Evolutionary conservation across 2,113 vertebrate species (phyloP), one percentile per base, ranked within the genome.

Genomic region (Leptobrachium ailaonicum): DNA sequence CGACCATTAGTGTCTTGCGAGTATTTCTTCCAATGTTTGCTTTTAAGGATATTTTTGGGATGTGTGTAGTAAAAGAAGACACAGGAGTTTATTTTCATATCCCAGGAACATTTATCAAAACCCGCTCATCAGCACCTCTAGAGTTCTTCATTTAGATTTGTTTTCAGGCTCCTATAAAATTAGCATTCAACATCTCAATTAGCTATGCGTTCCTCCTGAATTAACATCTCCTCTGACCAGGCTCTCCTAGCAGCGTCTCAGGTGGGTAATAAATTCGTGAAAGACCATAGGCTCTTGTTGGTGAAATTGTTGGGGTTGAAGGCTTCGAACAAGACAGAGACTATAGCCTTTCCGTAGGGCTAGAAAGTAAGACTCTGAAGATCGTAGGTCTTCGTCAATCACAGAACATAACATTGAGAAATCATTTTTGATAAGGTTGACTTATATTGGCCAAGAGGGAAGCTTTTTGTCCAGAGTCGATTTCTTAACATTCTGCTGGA

Each of bases 41-140:
- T 47, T 78, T 78, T n/a, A 60, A 5, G 20, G 54, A 62, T 78
- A 70, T 78, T 78, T 77, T 60, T 41, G 43, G 76, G 67, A 71
- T 71, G 56, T 44, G 67, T 50, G 6, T 71, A 78, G 76, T 62
- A 77, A 60, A 40, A 50, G 56, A 78, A 71, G 68, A 71, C 42
- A 71, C n/a, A 6, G 54, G 43, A 63, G 42, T 71, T 62, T 70
- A 62, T 60, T 78, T 70, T 71, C 4, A 69, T 77, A 60, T 77
- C 75, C 66, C 41, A 60, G 56, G 58, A 77, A 53, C 47, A 44
- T 69, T 58, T 69, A 66, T 47, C 75, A 69, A 58, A 41, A 10
- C 47, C 41, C 73, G 50, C 41, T 20, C 54, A 58, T 54, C 6
- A 7, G 54, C 58, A 60, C 2, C 56, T 62, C 76, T 62, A 14